Evolutionary conservation across 2,888 invertebrate species (phyloP).

Genomic region (Mystacides longicornis): DNA sequence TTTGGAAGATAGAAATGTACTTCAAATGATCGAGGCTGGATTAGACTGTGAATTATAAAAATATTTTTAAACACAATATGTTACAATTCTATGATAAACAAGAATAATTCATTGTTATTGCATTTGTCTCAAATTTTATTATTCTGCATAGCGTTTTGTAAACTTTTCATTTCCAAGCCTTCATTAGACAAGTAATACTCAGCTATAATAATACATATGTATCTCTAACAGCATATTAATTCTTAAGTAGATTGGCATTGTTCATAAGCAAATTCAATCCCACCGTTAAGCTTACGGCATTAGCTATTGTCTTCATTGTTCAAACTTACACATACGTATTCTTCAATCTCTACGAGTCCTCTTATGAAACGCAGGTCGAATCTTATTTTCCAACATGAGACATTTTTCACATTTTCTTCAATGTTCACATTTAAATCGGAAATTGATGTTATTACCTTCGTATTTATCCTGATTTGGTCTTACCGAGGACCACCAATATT

Average conservation of each 20-base stretch:
- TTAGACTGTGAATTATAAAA: slow-evolving; percentile 25
- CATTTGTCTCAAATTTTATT: slow-evolving; percentile 26
- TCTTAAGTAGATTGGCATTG: slow-evolving; percentile 20
- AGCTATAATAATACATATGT: slow-evolving; percentile 10
- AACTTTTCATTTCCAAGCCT: slow-evolving; percentile 18
- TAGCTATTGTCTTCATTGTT: slow-evolving; percentile 13
- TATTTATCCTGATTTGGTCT: no score
- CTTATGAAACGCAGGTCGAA: no score
- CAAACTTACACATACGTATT: neutral
- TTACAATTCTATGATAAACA: slow-evolving; percentile 25
- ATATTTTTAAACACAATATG: slow-evolving; percentile 24
- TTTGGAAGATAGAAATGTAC: slow-evolving; percentile 32
- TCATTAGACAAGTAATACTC: slow-evolving; percentile 16
- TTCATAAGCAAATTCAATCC: slow-evolving; percentile 26
- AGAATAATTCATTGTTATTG: slow-evolving; percentile 26
- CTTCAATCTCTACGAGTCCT: no score
- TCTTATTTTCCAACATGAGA: no score
- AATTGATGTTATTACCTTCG: no score
- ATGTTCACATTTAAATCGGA: no score
- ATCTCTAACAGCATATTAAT: slow-evolving; percentile 5
- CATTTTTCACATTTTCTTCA: no score
- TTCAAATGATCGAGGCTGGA: slow-evolving; percentile 25
- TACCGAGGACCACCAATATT: no score
- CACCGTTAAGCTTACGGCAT: slow-evolving; percentile 27
- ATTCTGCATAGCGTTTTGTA: slow-evolving; percentile 25